Conservation (phyloP, 2,113 vertebrate genomes). For the Syrrhaptes paradoxus region DNA sequence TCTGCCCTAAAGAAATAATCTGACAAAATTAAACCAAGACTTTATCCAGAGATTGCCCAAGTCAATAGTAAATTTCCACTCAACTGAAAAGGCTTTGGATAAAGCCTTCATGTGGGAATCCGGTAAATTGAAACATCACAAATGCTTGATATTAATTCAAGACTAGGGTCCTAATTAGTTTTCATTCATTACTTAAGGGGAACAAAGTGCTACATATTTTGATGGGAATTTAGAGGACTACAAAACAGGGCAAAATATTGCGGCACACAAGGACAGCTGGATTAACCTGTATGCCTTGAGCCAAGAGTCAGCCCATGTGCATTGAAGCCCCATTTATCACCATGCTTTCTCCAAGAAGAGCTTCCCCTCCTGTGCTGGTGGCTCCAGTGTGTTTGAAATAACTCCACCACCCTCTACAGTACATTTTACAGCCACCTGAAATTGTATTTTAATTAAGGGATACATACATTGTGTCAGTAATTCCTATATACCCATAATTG, state of each 20-base stretch:
- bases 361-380: neutral
- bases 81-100: neutral
- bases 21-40: slow-evolving; percentile 55
- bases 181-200: neutral
- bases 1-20: slow-evolving; percentile 62
- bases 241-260: neutral
- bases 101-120: slow-evolving; percentile 13
- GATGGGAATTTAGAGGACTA: neutral
- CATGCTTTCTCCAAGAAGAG: neutral
- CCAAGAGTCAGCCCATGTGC: neutral
- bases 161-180: neutral
- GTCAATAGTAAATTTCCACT: slow-evolving; percentile 45
- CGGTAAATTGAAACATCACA: neutral
- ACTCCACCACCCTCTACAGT: neutral
- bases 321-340: neutral
- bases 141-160: neutral
- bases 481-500: slow-evolving; percentile 12
- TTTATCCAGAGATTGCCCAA: slow-evolving; percentile 45
- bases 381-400: neutral
- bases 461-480: neutral
- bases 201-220: neutral
- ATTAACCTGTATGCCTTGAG: neutral
- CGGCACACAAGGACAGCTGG: neutral
- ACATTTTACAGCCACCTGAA: neutral
- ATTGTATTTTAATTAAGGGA: neutral